Base-by-base conservation (phyloP, 2,113 vertebrate species). In the Oreochromis spilurus region DNA sequence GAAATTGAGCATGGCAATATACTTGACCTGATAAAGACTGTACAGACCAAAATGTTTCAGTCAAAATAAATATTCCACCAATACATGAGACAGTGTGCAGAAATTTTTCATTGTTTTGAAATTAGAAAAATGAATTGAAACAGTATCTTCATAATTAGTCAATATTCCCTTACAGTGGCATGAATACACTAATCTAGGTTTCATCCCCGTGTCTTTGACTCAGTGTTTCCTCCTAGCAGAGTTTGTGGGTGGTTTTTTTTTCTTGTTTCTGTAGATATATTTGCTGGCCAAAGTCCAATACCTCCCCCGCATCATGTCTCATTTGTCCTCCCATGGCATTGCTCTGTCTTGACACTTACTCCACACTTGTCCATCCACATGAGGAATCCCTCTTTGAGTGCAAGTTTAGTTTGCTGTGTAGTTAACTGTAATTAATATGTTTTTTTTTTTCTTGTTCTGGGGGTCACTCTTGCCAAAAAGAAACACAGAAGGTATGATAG, bases 281-380 rank as follows among this genome's bases (percentile, higher is more conserved):
- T 36, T 17, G 14, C 55, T 70, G 62, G 29, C 57, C 57, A 48
- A 29, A 48, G 9, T 29, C 24, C 24, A 48, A 29, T 48, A 48
- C 38, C 84, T 82, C 62, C 72, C 54, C 40, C 2, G 14, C 80
- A 43, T 87, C 70, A 21, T 57, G 58, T 87, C 86, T 93, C 88
- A 38, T 88, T 82, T 87, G 83, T 82, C 65, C 72, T 89, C 72
- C 75, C 79, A 38, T 57, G 79, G 26, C 29, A 52, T 29, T 48
- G 6, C 54, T 82, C 10, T 77, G 11, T 79, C 75, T 79, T 65
- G 67, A 40, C 84, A 87, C 48, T 72, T 77, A 36, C 4, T 29
- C 34, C 65, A 19, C 43, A 80, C 67, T 62, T 26, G 2, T 31
- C 40, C 16, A 2, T 40, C 16, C 40, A 38, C 57, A 75, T 55